Evolutionary conservation across 2,888 invertebrate genomes (phyloP), one percentile per base, ranked within the genome.

Genomic region (Mythimna loreyi): DNA sequence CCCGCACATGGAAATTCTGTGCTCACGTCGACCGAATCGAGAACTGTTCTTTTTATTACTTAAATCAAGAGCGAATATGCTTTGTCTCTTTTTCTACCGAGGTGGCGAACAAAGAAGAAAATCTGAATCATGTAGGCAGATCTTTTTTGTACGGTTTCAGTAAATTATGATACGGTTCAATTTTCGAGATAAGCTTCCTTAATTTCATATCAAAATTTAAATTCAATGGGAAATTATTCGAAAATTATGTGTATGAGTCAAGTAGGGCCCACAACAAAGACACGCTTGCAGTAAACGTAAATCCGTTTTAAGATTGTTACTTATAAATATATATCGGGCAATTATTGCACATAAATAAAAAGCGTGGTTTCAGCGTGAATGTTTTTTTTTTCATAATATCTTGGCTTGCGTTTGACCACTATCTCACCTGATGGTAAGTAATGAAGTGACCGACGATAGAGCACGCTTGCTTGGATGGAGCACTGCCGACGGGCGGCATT

Each of bases 1-100:
- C 85, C 86, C 64, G 86, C 87, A 87, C 88, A 86, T 91, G 91
- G 90, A 90, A 89, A 89, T 86, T 87, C 86, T 90, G 85, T 87
- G 89, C 87, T 85, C 87, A 84, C 85, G 78, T 81, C 83, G 75
- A 80, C 77, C 83, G 77, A 82, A 83, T 82, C 81, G 78, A 82
- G 78, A 86, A 86, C 86, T 78, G 86, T 87, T 88, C 82, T 86
- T 85, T 85, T 78, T 77, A 67, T 66, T 69, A 70, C 57, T 81
- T 81, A 63, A 75, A 81, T 81, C 71, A 83, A 84, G 71, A 81
- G 75, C 67, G 81, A 75, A 68, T 67, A 64, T 73, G 56, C 40
- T 64, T 62, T 63, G 66, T 84, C 80, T 67, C 77, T 57, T 63
- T 82, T 68, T 45, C 21, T 45, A 3, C 30, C 25, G n/a, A 21